Evolutionary conservation across 2,888 invertebrate species (phyloP).

Genomic region (Steinernema scapterisci): DNA sequence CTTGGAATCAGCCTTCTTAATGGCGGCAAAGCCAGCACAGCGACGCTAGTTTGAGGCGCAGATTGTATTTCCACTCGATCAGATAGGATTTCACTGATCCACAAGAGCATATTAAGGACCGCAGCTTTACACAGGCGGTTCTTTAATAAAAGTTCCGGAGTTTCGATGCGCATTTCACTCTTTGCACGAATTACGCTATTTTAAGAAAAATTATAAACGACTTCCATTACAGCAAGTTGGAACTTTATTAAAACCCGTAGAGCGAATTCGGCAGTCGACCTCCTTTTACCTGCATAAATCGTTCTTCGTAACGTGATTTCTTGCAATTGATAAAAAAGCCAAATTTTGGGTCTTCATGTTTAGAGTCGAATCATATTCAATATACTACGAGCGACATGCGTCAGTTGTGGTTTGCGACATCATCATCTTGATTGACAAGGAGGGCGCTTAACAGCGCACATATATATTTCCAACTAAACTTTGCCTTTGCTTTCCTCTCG

Average conservation of each 20-base stretch:
- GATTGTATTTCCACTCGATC: slow-evolving; percentile 17
- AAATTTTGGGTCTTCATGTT: slow-evolving; percentile 6
- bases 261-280: no score
- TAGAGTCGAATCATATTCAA: slow-evolving; percentile 27
- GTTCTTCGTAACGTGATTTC: no score
- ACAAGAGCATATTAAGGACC: not conserved
- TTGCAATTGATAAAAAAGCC: no score
- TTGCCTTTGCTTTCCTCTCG: not conserved
- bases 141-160: no score
- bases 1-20: slow-evolving; percentile 2
- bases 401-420: slow-evolving; percentile 33
- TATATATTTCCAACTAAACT: slow-evolving; percentile 13
- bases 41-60: slow-evolving; percentile 9
- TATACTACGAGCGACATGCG: slow-evolving; percentile 24
- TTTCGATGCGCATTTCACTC: no score
- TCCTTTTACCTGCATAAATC: no score
- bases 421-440: slow-evolving; percentile 29
- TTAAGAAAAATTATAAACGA: no score
- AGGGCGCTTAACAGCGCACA: slow-evolving; percentile 26
- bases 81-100: slow-evolving; percentile 15
- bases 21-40: not conserved
- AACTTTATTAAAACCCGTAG: no score
- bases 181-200: no score
- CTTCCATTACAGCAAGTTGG: no score
- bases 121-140: slow-evolving; percentile 12